phyloP scores from a whole-genome alignment of 2,797 vertebrate species.

The Sibirionetta formosa region DNA sequence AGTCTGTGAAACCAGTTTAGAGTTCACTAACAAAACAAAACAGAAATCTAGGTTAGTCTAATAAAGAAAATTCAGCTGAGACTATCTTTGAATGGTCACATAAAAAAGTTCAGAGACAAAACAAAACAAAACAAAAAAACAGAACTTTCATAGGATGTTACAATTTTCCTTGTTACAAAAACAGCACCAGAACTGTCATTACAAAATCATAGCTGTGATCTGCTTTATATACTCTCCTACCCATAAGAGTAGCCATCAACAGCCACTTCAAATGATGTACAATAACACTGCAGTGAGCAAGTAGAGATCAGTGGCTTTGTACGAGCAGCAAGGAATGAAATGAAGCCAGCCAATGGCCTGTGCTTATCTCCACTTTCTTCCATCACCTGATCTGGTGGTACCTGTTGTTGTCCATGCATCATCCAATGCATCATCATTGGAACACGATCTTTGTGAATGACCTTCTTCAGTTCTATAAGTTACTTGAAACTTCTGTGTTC shows the following conservation, averaged over 20 bases:
- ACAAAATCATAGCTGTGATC: not conserved
- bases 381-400: not conserved
- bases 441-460: accelerated
- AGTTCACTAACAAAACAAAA: not conserved
- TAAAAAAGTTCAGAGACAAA: not conserved
- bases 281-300: not conserved
- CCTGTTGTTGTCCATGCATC: not conserved
- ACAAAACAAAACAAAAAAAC: not conserved
- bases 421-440: not conserved
- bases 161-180: not conserved
- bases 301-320: not conserved
- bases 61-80: not conserved
- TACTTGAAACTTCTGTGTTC: not conserved
- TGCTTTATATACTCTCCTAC: not conserved
- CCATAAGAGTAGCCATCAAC: not conserved
- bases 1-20: not conserved
- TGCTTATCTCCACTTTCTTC: not conserved
- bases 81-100: not conserved
- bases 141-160: not conserved
- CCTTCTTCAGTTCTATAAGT: not conserved
- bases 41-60: not conserved
- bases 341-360: accelerated
- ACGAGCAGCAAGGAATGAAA: not conserved
- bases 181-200: not conserved
- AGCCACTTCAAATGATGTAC: not conserved